Evolutionary conservation across 2,797 vertebrate genomes (phyloP).

Genomic region (Rhynchonycteris naso): DNA sequence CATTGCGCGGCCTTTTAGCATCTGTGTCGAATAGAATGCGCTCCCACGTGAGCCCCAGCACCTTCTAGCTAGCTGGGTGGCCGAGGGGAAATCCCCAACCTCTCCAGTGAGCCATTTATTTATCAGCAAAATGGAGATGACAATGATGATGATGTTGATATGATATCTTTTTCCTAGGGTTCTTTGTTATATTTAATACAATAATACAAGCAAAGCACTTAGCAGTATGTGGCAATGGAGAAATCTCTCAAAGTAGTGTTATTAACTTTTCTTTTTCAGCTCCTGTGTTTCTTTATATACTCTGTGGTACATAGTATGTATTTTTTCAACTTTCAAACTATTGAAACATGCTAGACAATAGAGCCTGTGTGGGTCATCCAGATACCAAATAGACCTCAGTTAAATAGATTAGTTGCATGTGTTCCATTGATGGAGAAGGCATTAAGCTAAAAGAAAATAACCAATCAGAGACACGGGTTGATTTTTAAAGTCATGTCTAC

Average conservation of each 20-base stretch:
- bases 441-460: neutral
- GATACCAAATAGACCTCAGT: neutral
- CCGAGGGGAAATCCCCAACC: neutral
- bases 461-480: neutral
- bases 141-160: no score
- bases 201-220: neutral
- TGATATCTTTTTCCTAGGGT: neutral
- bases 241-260: neutral
- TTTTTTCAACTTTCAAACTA: neutral
- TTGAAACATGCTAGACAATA: neutral
- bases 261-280: neutral
- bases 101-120: neutral
- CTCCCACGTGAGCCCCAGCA: neutral
- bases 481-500: neutral
- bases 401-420: neutral
- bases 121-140: neutral
- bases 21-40: fast-evolving
- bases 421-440: neutral
- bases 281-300: neutral
- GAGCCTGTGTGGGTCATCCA: neutral
- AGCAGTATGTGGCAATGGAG: neutral
- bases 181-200: neutral
- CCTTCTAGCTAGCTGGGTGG: neutral
- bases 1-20: fast-evolving
- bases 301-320: neutral